Evolutionary conservation across 2,888 invertebrate genomes (phyloP).

Genomic region (Gandaritis pyraliata): DNA sequence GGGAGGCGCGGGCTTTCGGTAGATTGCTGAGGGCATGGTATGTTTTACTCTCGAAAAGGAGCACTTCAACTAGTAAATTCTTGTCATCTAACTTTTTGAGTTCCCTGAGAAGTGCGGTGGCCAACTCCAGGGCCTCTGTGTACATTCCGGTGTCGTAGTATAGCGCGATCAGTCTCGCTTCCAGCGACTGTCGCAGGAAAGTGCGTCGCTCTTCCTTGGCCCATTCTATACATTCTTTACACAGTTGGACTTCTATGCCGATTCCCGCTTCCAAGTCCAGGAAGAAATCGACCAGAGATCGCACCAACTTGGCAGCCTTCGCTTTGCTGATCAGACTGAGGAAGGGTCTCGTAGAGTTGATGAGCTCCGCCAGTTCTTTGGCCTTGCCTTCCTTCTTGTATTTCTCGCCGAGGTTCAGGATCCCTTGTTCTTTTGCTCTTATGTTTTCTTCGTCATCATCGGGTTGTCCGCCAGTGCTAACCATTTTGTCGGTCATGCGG

Average conservation of each 20-base stretch:
- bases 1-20: slow-evolving; percentile 97
- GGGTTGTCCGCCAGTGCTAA: slow-evolving; percentile 89
- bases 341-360: slow-evolving; percentile 97
- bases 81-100: slow-evolving; percentile 99
- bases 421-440: slow-evolving; percentile 96
- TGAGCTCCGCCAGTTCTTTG: slow-evolving; percentile 95
- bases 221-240: slow-evolving; percentile 99
- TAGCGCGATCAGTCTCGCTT: slow-evolving; percentile 96
- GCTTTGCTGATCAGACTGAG: slow-evolving; percentile 98
- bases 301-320: slow-evolving; percentile 98
- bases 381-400: slow-evolving; percentile 97
- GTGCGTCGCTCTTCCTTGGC: slow-evolving; percentile 98
- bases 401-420: slow-evolving; percentile 95
- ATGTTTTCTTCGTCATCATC: slow-evolving; percentile 96
- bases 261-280: slow-evolving; percentile 98
- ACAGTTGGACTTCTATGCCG: slow-evolving; percentile 96
- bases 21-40: slow-evolving; percentile 98
- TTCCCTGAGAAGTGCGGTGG: slow-evolving; percentile 95
- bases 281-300: slow-evolving; percentile 98
- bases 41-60: slow-evolving; percentile 98
- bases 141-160: slow-evolving; percentile 97
- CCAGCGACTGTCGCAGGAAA: slow-evolving; percentile 97
- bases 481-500: slow-evolving; percentile 90
- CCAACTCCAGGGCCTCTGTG: slow-evolving; percentile 92
- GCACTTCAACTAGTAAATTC: slow-evolving; percentile 98